A percentile compares a stretch with the other conserved stretches of the same genome.
phyloP scores from a whole-genome alignment of 2,113 vertebrate species.

The Lagopus muta region DNA sequence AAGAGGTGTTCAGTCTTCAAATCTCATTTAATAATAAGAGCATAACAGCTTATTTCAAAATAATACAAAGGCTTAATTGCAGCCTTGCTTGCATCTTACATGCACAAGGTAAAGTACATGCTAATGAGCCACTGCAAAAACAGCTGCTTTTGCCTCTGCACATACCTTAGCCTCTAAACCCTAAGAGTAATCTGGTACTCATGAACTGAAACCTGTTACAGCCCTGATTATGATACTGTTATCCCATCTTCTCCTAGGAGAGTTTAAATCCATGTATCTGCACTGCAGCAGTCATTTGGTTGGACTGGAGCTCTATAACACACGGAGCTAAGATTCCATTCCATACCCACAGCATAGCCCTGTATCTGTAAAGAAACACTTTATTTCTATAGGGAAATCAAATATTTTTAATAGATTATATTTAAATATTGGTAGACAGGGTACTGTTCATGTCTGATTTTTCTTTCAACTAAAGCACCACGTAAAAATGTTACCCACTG shows the following conservation, averaged over 20 bases:
- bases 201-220: not conserved
- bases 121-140: not conserved
- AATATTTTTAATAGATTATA: not conserved
- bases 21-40: not conserved
- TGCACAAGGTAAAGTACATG: not conserved
- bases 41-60: not conserved
- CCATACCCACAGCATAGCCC: not conserved
- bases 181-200: not conserved
- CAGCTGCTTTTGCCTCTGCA: not conserved
- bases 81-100: not conserved
- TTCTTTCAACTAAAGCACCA: not conserved
- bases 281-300: accelerated
- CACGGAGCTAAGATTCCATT: not conserved
- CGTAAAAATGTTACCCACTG: not conserved
- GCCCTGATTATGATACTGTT: not conserved
- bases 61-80: not conserved
- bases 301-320: not conserved
- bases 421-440: not conserved
- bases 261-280: not conserved
- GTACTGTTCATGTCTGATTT: not conserved
- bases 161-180: not conserved
- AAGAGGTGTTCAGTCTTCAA: not conserved
- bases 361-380: not conserved
- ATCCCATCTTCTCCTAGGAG: not conserved
- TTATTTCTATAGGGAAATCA: not conserved